Conservation (phyloP, 2,113 vertebrate species). For the Cyprinus carpio region DNA sequence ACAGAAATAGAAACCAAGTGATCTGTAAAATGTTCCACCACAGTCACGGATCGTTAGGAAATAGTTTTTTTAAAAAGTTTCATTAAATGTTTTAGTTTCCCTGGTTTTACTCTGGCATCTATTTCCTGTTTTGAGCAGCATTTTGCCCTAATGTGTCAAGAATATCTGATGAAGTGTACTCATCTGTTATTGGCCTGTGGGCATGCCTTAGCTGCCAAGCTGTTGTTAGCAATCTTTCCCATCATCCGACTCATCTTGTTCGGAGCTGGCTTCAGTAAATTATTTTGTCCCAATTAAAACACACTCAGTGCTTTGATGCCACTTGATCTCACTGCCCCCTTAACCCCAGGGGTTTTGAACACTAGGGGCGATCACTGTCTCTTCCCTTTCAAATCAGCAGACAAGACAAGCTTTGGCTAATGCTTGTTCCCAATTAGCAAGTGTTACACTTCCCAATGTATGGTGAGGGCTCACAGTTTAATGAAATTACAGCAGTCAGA, state of each 20-base stretch:
- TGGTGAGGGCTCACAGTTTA: conserved; percentile 34
- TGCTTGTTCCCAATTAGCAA: conserved; percentile 52
- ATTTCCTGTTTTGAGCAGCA: neutral
- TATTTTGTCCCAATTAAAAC: conserved; percentile 37
- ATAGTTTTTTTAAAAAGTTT: neutral
- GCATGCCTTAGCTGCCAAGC: neutral
- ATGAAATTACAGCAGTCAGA: conserved; percentile 43
- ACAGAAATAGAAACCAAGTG: neutral
- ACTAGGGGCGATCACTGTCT: conserved; percentile 16
- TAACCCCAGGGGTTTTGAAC: conserved; percentile 25
- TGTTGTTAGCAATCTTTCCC: conserved; percentile 7
- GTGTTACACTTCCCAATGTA: conserved; percentile 29
- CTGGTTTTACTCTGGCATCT: neutral
- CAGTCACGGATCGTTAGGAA: neutral
- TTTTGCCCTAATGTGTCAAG: neutral
- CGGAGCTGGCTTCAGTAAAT: conserved; percentile 37
- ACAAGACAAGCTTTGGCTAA: conserved; percentile 35
- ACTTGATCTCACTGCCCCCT: conserved; percentile 7
- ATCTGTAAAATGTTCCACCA: neutral
- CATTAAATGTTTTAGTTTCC: neutral
- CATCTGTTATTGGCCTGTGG: neutral
- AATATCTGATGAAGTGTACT: neutral
- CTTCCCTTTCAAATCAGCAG: conserved; percentile 31
- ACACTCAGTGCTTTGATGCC: conserved; percentile 22
- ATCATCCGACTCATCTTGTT: neutral